Conservation (phyloP, 1,140 invertebrate species). For the Thaumetopoea pityocampa region DNA sequence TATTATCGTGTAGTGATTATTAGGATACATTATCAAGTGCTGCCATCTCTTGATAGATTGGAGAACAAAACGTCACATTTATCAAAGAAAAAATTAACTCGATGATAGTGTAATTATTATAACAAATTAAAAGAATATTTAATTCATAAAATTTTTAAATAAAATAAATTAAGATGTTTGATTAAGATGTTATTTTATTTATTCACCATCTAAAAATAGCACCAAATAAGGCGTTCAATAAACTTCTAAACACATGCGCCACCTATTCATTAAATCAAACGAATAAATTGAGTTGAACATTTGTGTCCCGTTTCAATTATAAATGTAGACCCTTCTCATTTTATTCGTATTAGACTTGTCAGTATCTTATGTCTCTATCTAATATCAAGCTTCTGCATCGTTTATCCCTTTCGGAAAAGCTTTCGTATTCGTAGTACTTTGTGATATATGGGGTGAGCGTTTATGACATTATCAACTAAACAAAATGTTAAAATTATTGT, state of each 20-base stretch:
- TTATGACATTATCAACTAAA: constrained; percentile 55
- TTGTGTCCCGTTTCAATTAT: constrained; percentile 5
- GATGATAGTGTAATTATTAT: not conserved
- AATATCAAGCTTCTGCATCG: constrained; percentile 10
- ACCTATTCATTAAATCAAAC: constrained; percentile 33
- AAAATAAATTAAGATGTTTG: not conserved
- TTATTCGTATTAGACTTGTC: constrained; percentile 32
- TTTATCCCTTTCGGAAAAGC: constrained; percentile 29
- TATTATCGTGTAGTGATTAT: too few relatives aligned
- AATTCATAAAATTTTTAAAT: not conserved
- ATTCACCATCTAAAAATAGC: constrained; percentile 55
- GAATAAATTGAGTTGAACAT: constrained; percentile 28
- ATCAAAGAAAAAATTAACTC: not conserved
- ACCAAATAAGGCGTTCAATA: constrained; percentile 57
- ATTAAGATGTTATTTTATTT: constrained; percentile 5
- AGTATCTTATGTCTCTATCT: constrained; percentile 29
- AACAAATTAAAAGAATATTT: not conserved
- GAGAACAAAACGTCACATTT: not conserved
- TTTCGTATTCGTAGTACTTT: constrained; percentile 24
- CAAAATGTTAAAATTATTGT: constrained; percentile 39
- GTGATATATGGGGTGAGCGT: constrained; percentile 50
- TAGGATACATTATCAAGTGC: constrained; percentile 1
- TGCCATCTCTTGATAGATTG: constrained; percentile 2
- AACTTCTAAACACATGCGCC: constrained; percentile 66
- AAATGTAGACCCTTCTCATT: constrained; percentile 19